Base-by-base conservation (phyloP, 92 coral and sea anemone genomes). In the Zoanthus sansibaricus region DNA sequence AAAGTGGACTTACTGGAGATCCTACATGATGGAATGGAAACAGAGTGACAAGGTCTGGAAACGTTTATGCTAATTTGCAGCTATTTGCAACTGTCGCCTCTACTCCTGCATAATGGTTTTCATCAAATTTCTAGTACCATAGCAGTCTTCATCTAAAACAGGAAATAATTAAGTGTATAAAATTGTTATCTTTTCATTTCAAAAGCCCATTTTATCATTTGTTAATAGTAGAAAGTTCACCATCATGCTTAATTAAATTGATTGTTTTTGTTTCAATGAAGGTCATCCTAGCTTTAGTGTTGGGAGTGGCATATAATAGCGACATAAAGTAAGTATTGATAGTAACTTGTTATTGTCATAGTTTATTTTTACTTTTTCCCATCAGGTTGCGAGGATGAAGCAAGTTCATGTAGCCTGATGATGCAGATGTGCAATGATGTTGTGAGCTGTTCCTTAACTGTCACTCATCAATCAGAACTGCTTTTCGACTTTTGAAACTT, bases 1-100 rank as follows among this genome's bases (percentile, higher is more conserved):
- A 67, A 67, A 67, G 32, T 67, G 72, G 72, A 67, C 32, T 21
- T 67, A 67, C 37, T 67, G 72, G 72, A 21, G 72, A 67, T 67
- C 37, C 33, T 67, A 25, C 72, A 25, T 18, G 72, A 67, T 67
- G 72, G 44, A 67, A 18, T 18, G 72, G 66, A 15, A 58, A 58
- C 21, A 58, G 66, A 58, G 66, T 58, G 66, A 58, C 66, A 58
- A 12, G 66, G 66, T 13, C 66, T 58, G 17, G 66, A 58, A 58
- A 58, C 66, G 66, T 58, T 58, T 58, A 58, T 13, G 66, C 66
- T 58, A 58, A 58, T 58, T 58, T 58, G 66, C 66, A 58, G 17
- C 66, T 58, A 58, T 58, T 58, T 58, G 66, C 64, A 56, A 56
- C 64, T 56, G 64, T 56, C 64, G 64, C 66, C 66, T 58, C 66